phyloP scores from a whole-genome alignment of 2,888 invertebrate genomes.

The Drosophila paranaensis region DNA sequence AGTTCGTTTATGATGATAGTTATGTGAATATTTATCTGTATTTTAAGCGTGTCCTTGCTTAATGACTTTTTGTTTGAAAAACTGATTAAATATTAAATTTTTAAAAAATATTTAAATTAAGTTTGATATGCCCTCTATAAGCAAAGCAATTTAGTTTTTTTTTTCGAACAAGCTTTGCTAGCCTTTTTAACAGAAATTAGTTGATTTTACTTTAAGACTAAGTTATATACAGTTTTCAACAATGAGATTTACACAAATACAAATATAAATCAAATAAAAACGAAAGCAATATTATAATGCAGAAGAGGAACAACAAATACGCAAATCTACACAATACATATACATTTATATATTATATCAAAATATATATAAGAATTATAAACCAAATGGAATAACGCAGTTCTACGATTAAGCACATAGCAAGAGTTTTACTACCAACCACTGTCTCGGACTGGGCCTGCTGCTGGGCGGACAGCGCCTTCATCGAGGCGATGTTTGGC shows the following conservation, averaged over 20 bases:
- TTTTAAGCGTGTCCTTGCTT: neutral
- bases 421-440: conserved; percentile 45
- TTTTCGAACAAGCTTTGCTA: neutral
- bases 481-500: conserved; percentile 59
- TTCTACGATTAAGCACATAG: conserved; percentile 43
- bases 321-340: conserved; percentile 39
- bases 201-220: neutral
- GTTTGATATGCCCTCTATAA: neutral
- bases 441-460: conserved; percentile 61
- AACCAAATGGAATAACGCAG: conserved; percentile 37
- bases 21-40: neutral
- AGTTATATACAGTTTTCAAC: conserved; percentile 11
- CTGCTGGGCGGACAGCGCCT: conserved; percentile 61
- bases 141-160: neutral
- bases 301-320: conserved; percentile 20
- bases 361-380: conserved; percentile 13
- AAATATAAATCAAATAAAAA: conserved; percentile 46
- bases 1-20: neutral
- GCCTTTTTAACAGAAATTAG: neutral
- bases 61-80: neutral
- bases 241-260: conserved; percentile 21
- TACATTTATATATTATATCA: neutral
- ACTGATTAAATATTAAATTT: neutral
- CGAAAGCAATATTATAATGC: conserved; percentile 39
- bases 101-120: neutral